Evolutionary conservation across 2,888 invertebrate genomes (phyloP).

Genomic region (Glaucopsyche alexis): DNA sequence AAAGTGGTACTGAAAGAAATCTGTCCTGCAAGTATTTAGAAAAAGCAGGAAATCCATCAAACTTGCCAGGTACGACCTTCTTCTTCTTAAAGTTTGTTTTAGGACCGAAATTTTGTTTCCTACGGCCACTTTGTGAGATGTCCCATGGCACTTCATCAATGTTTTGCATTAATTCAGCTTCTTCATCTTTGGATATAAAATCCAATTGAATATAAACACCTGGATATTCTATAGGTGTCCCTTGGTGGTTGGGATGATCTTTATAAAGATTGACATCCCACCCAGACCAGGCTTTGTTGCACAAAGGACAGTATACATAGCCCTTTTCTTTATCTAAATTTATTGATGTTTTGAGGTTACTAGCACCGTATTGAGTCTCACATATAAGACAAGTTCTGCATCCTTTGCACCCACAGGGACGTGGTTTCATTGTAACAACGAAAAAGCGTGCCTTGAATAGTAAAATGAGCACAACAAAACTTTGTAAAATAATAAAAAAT

Average conservation of each 20-base stretch:
- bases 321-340: slow-evolving; percentile 75
- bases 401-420: slow-evolving; percentile 96
- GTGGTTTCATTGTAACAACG: slow-evolving; percentile 58
- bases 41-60: slow-evolving; percentile 91
- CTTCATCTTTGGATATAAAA: slow-evolving; percentile 88
- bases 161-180: slow-evolving; percentile 80
- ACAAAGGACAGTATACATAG: slow-evolving; percentile 88
- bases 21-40: slow-evolving; percentile 89
- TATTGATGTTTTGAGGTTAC: slow-evolving; percentile 56
- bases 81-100: slow-evolving; percentile 98
- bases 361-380: slow-evolving; percentile 82
- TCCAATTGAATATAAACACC: slow-evolving; percentile 85
- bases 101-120: slow-evolving; percentile 99
- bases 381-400: slow-evolving; percentile 93
- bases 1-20: slow-evolving; percentile 80
- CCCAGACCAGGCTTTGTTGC: slow-evolving; percentile 87
- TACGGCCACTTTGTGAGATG: slow-evolving; percentile 95
- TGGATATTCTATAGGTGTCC: slow-evolving; percentile 80
- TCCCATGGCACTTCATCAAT: slow-evolving; percentile 93
- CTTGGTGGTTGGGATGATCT: slow-evolving; percentile 84
- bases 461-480: neutral
- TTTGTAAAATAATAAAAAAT: too few species aligned
- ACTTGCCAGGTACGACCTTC: slow-evolving; percentile 88
- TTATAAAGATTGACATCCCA: slow-evolving; percentile 82
- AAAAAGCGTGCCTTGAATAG: neutral